Percentiles rank a stretch among this genome's conserved stretches.
phyloP scores from a whole-genome alignment of 2,888 invertebrate species.

The Punctoribates punctum region DNA sequence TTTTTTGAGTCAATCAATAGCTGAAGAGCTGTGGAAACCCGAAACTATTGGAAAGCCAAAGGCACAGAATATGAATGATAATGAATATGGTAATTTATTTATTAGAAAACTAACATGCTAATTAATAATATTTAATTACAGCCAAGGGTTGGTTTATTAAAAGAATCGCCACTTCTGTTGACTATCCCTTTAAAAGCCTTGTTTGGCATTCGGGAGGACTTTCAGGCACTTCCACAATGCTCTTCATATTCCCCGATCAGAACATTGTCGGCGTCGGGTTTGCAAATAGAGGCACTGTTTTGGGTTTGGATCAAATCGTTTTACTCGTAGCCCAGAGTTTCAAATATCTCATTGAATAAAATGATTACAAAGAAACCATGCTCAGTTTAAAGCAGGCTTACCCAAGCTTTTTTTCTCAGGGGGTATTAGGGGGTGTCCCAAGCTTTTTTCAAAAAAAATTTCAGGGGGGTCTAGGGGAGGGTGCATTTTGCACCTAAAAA shows the following conservation, averaged over 20 bases:
- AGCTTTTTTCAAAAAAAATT: too few relatives aligned
- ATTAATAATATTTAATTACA: background rate
- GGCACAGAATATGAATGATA: background rate
- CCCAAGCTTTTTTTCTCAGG: too few relatives aligned
- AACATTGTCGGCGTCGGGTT: conserved; percentile 22
- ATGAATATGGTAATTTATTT: background rate
- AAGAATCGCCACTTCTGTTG: background rate
- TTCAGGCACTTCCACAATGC: conserved; percentile 19
- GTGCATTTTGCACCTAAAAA: too few relatives aligned
- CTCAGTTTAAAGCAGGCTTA: too few relatives aligned
- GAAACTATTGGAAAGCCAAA: background rate
- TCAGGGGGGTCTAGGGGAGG: too few relatives aligned
- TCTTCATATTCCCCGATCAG: conserved; percentile 17
- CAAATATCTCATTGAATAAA: too few relatives aligned
- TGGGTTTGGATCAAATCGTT: background rate
- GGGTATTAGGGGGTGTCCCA: too few relatives aligned
- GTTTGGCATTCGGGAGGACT: conserved; percentile 35
- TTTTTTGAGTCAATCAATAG: background rate
- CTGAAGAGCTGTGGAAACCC: conserved; percentile 12
- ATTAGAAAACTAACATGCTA: background rate
- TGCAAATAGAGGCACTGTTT: background rate
- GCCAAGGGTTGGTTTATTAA: background rate
- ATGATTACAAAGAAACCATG: too few relatives aligned
- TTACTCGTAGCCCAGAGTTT: conserved; percentile 1
- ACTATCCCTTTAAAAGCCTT: background rate